phyloP scores from a whole-genome alignment of 2,888 invertebrate species.

The Desoria tigrina region DNA sequence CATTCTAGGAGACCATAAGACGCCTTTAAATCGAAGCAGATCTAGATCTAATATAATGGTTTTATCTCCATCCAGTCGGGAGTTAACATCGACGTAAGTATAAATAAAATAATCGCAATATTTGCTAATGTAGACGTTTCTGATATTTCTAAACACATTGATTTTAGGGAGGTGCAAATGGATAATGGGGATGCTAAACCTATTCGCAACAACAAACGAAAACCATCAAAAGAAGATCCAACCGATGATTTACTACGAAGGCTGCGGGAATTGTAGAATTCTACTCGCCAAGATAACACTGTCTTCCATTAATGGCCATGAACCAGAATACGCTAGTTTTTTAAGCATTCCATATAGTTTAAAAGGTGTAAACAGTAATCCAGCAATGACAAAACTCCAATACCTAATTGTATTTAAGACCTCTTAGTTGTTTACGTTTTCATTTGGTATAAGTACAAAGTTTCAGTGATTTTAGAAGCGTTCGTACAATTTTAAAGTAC shows the following conservation, averaged over 20 bases:
- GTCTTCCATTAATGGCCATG: too few species aligned
- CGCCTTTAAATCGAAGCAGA: conserved; percentile 83
- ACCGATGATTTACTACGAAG: not conserved
- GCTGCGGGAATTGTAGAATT: not conserved
- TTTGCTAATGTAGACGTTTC: too few species aligned
- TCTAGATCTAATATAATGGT: conserved; percentile 75
- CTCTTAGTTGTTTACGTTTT: too few species aligned
- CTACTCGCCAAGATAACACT: not conserved
- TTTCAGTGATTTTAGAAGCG: too few species aligned
- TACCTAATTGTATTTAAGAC: too few species aligned
- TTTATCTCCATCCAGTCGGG: conserved; percentile 49
- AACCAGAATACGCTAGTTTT: too few species aligned
- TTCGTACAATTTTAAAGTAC: too few species aligned
- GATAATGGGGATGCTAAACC: conserved; percentile 14
- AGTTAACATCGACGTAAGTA: conserved; percentile 31
- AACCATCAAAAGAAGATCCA: not conserved
- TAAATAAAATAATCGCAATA: not conserved
- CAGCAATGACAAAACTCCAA: too few species aligned
- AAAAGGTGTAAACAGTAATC: too few species aligned
- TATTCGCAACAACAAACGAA: conserved; percentile 9
- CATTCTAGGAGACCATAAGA: conserved; percentile 82
- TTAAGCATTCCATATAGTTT: too few species aligned
- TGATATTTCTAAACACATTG: not conserved
- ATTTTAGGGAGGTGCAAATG: not conserved
- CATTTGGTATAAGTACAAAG: too few species aligned